Evolutionary conservation across 2,113 vertebrate genomes (phyloP), one percentile per base, ranked within the genome.

Genomic region (Spilogale gracilis): DNA sequence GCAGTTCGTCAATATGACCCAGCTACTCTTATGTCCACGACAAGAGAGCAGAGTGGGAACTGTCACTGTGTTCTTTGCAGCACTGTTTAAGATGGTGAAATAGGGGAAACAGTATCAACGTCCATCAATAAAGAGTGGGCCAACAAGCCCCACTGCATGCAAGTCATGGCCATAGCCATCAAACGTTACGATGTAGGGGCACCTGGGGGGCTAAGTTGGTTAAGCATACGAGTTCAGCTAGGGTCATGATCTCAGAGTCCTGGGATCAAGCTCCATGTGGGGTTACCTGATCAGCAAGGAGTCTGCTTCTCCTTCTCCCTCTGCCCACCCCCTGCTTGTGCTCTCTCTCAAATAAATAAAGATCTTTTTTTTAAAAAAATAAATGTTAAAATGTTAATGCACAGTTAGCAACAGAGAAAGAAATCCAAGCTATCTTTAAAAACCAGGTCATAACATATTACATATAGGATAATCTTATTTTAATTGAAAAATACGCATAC

Each of bases 351-450:
- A 65, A 65, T 65, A 65, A 65, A 65, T 65, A 65, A 65, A 32
- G 18, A 32, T 65, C 27, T 65, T 65, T 61, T 61, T 27, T 10
- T 52, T 52, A 65, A 65, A 65, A 14, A 30, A 67, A 67, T 73
- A 73, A 71, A 67, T 30, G 17, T 11, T 63, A 84, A 25, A 54
- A 25, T 60, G 38, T 56, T 58, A 6, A 74, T 48, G 78, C 56
- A 73, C 0, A 84, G 48, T 73, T 60, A 80, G 4, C 30, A 1
- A 80, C 25, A 67, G 9, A 69, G 61, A 78, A 92, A 92, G 25
- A 88, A 79, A 52, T 79, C 67, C 25, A 83, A 32, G 81, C 21
- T 60, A 30, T 45, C 91, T 83, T 73, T 87, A 60, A 50, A 93
- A 58, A 88, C 18, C 38, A 56, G 2, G 25, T 43, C 76, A 83